Base-by-base conservation (phyloP, 2,113 vertebrate genomes). In the Patagioenas fasciata region DNA sequence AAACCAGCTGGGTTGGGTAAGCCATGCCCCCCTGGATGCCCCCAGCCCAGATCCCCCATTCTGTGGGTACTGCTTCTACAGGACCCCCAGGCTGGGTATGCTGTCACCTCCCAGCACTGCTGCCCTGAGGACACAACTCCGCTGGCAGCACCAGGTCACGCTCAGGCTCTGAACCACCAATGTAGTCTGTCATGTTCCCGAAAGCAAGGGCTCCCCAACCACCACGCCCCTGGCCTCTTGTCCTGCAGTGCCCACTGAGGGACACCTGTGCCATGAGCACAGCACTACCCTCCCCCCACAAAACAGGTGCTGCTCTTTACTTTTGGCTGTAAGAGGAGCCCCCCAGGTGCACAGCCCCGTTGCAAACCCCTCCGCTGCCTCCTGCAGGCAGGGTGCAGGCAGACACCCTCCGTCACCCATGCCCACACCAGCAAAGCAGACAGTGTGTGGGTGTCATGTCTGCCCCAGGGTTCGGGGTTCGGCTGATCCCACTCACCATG, bases 401-500 rank as follows among this genome's bases (percentile, higher is more conserved):
- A 78, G 65, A 70, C 8, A 57, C 4, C 28, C 20, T 48, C 9
- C 0, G 0, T 31, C 11, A 11, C 34, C 69, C 0, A 0, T 54
- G 18, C 36, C 38, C 57, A 54, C 0, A 0, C 19, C 0, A 0
- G 0, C 44, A 47, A 0, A 11, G 10, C 44, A 47, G 18, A 19
- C 44, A 32, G 31, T 40, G 40, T 40, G 40, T 40, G 40, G 40
- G 40, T 80, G 75, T 32, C 5, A 0, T 0, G 1, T 61, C 25
- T 10, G 1, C 32, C 16, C 40, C 0, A 0, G 56, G 18, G 7
- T 0, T 1, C 61, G 25, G 8, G 28, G 14, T 24, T 79, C 7
- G 5, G 12, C 66, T 1, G 3, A 75, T 24, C 13, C 23, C 71
- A 42, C 99, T 98, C 96, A 99, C 99, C 98, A 97, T 32, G 98